Evolutionary conservation across 2,113 vertebrate species (phyloP).

Genomic region (Nyctibius bracteatus): DNA sequence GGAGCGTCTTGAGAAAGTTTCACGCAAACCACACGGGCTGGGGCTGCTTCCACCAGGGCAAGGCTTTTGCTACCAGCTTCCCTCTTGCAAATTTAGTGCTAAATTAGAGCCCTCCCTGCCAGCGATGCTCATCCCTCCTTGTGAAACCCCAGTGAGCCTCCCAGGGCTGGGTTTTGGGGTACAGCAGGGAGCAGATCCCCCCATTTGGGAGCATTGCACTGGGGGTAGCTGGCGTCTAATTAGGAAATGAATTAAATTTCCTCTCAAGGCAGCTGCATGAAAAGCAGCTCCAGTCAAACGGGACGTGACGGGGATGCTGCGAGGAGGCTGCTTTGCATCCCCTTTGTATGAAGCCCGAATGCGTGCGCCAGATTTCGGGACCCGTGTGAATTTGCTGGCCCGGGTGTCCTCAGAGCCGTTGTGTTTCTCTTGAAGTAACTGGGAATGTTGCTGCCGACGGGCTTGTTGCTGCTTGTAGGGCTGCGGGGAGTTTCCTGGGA

Average conservation of each 20-base stretch:
- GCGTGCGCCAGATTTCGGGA: constrained; percentile 12
- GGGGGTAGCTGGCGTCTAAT: constrained; percentile 3
- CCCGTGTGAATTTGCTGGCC: constrained; percentile 54
- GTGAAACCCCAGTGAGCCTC: background rate
- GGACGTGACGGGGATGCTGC: constrained; percentile 55
- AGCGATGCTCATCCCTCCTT: background rate
- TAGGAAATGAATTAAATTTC: constrained; percentile 50
- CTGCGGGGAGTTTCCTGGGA: background rate
- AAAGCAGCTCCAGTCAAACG: constrained; percentile 55
- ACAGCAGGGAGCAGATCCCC: background rate
- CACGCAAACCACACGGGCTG: background rate
- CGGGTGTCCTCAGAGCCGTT: background rate
- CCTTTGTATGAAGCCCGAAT: constrained; percentile 28
- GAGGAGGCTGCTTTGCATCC: constrained; percentile 63
- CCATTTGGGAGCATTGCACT: background rate
- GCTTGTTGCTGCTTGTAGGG: constrained; percentile 3
- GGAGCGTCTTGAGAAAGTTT: background rate
- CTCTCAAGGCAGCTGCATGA: constrained; percentile 55
- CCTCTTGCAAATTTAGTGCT: background rate
- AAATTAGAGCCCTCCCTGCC: background rate
- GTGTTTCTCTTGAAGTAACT: background rate
- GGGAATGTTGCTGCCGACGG: background rate
- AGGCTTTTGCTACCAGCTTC: background rate
- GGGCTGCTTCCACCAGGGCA: background rate
- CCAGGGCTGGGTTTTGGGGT: background rate